Conservation (phyloP, 2,797 vertebrate species). For the Eidolon dupreanum region DNA sequence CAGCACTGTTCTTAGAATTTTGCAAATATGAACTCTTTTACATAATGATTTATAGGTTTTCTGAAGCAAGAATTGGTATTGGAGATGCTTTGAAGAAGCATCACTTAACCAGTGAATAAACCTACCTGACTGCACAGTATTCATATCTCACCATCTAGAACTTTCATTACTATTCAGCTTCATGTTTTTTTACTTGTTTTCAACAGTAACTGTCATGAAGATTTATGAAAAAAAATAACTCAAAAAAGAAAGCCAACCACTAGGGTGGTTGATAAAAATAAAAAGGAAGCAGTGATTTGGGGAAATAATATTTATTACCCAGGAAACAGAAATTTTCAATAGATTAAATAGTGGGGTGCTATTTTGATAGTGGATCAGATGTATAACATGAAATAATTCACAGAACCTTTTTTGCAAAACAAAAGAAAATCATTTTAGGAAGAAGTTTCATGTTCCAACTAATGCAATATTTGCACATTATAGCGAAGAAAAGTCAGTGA, state of each 20-base stretch:
- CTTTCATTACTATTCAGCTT: not conserved
- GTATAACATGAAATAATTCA: conserved; percentile 14
- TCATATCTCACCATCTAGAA: not conserved
- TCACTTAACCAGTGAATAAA: not conserved
- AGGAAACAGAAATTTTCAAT: not conserved
- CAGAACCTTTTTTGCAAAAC: not conserved
- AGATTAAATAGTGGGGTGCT: not conserved
- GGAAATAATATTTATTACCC: not conserved
- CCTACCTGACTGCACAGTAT: not conserved
- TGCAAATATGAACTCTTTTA: not conserved
- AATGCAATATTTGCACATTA: not conserved
- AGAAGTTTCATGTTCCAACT: not conserved
- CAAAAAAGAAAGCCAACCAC: not conserved
- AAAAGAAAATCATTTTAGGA: not conserved
- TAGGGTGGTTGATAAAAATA: not conserved
- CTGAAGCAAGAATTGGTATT: not conserved
- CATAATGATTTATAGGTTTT: not conserved
- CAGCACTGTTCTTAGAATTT: not conserved
- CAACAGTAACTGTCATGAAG: not conserved
- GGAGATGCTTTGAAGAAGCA: not conserved
- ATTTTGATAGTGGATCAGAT: not conserved
- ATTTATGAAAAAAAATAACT: not conserved
- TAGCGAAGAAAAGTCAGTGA: not conserved
- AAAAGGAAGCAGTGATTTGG: not conserved
- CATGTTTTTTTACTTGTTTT: not conserved